Conservation (phyloP, 2,113 vertebrate species). For the Microcebus ravelobensis region DNA sequence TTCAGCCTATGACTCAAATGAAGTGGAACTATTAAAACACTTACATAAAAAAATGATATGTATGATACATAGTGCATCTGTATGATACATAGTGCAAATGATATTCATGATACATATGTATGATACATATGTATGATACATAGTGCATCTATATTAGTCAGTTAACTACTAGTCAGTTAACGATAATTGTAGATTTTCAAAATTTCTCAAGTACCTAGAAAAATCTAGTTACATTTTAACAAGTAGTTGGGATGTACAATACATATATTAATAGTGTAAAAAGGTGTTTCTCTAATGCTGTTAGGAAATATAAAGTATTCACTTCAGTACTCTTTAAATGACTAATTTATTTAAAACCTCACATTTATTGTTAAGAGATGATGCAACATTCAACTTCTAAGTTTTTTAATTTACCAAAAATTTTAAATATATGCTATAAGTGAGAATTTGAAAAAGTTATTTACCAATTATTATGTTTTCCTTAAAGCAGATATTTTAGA, state of each 20-base stretch:
- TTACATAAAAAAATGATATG: neutral
- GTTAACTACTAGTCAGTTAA: neutral
- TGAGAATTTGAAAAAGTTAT: neutral
- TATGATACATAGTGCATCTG: neutral
- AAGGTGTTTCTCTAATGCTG: neutral
- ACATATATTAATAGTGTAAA: neutral
- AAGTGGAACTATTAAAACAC: neutral
- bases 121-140: neutral
- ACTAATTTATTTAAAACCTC: slow-evolving; percentile 14
- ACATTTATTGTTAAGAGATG: neutral
- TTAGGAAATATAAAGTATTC: neutral
- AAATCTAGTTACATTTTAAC: neutral
- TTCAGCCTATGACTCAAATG: neutral
- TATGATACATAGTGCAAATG: neutral
- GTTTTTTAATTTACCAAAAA: neutral
- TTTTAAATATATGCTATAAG: neutral
- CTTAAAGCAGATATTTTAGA: neutral
- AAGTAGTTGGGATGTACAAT: neutral
- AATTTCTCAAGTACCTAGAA: neutral
- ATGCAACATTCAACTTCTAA: neutral
- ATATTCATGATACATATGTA: no score
- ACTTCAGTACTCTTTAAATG: neutral
- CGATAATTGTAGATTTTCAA: neutral
- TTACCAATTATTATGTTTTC: slow-evolving; percentile 14
- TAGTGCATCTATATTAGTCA: neutral